Conservation (phyloP, 2,113 vertebrate species). For the Siniperca chuatsi region DNA sequence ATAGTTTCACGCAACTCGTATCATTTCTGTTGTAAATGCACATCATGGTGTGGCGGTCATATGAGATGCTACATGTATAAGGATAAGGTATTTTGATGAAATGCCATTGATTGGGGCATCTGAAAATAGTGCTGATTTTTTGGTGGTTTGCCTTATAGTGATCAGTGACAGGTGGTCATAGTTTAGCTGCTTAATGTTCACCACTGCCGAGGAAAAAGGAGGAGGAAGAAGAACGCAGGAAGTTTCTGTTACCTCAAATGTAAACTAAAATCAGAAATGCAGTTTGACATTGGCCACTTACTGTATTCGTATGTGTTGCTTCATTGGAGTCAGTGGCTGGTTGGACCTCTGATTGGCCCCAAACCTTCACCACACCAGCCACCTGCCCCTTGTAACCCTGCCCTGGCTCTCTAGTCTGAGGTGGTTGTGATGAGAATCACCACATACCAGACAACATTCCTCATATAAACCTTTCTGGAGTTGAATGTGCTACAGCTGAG, state of each 20-base stretch:
- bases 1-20: background rate
- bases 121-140: background rate
- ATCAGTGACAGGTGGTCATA: background rate
- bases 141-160: background rate
- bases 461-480: conserved; percentile 34
- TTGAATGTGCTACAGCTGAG: conserved; percentile 16
- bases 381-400: conserved; percentile 35
- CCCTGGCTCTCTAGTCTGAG: conserved; percentile 13
- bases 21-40: background rate
- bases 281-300: background rate
- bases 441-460: conserved; percentile 66
- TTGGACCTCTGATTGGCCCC: conserved; percentile 26
- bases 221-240: conserved; percentile 9
- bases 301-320: background rate
- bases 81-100: background rate
- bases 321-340: conserved; percentile 15
- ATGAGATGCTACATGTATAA: background rate
- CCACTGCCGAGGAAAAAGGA: background rate
- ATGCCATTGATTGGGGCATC: background rate
- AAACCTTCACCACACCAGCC: conserved; percentile 41
- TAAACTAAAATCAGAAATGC: conserved; percentile 11
- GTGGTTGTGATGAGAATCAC: conserved; percentile 34
- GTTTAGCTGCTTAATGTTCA: background rate
- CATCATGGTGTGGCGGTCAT: background rate
- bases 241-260: background rate